These are phyloP conservation scores for Erpobdella octoculata DNA, from an alignment of 2,888 invertebrate species.

Conservation along the genomic window DNA sequence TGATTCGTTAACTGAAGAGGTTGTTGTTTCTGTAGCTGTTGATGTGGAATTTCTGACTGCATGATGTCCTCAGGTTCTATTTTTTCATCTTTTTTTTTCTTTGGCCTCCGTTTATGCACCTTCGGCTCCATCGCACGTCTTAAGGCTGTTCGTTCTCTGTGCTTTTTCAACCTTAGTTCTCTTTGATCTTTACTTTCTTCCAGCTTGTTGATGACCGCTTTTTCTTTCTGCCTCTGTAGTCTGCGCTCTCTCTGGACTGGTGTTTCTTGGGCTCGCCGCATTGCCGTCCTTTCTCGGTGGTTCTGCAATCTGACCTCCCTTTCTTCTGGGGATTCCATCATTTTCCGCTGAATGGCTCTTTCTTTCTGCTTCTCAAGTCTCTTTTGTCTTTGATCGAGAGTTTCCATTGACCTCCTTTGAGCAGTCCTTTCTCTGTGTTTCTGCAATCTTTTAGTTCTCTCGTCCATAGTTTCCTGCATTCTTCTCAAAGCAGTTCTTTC, in stretches of 20 bases:
- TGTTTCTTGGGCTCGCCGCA: constrained; percentile 22
- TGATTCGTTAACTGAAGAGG: background rate
- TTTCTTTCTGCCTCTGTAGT: constrained; percentile 22
- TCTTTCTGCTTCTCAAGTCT: constrained; percentile 16
- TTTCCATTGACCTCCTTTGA: constrained; percentile 23
- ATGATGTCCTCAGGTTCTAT: constrained; percentile 9
- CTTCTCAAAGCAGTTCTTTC: constrained; percentile 20
- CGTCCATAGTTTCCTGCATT: constrained; percentile 25
- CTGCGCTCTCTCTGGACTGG: constrained; percentile 16
- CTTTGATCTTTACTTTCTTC: constrained; percentile 18
- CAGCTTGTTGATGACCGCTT: constrained; percentile 21
- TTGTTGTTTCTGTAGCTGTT: constrained; percentile 5
- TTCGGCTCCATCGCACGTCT: constrained; percentile 20
- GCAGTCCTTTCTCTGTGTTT: constrained; percentile 22
- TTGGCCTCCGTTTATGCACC: background rate
- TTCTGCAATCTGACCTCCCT: constrained; percentile 21
- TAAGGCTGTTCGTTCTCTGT: constrained; percentile 20
- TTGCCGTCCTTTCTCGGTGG: constrained; percentile 17
- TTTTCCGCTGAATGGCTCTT: constrained; percentile 13
- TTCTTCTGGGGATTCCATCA: constrained; percentile 24
- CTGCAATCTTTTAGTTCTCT: constrained; percentile 9
- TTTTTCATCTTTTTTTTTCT: constrained; percentile 21
- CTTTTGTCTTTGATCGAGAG: constrained; percentile 17
- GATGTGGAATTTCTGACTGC: background rate
- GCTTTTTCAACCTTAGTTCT: constrained; percentile 18